phyloP scores from a whole-genome alignment of 2,888 invertebrate species.

The Hartigia nigra region DNA sequence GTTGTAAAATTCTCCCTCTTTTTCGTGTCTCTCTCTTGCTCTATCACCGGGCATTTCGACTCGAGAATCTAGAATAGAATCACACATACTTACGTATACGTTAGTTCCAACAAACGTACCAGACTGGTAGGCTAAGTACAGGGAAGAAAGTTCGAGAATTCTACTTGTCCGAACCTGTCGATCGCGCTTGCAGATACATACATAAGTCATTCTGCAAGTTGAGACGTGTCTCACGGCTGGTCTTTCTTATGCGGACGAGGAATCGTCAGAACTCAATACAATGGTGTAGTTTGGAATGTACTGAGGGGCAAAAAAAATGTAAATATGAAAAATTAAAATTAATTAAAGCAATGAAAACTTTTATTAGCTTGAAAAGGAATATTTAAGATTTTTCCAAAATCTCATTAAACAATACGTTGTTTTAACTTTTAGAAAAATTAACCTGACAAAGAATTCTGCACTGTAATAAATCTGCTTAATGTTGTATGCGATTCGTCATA shows the following conservation, averaged over 20 bases:
- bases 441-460: background rate
- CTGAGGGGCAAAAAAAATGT: background rate
- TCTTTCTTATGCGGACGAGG: background rate
- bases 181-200: background rate
- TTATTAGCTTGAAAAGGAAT: no score
- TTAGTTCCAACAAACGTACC: background rate
- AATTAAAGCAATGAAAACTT: no score
- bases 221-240: background rate
- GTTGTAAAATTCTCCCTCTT: slow-evolving; percentile 6
- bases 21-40: background rate
- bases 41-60: slow-evolving; percentile 27
- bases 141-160: slow-evolving; percentile 5
- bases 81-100: background rate
- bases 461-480: background rate
- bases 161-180: background rate
- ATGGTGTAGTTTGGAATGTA: background rate
- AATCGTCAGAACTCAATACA: background rate
- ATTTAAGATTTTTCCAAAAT: background rate
- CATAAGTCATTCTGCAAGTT: background rate
- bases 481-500: background rate
- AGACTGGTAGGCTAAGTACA: background rate
- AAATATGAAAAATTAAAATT: background rate
- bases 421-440: no score
- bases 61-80: slow-evolving; percentile 14
- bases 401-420: background rate